Conservation (phyloP, 2,113 vertebrate genomes). For the Rhabdornis inornatus region DNA sequence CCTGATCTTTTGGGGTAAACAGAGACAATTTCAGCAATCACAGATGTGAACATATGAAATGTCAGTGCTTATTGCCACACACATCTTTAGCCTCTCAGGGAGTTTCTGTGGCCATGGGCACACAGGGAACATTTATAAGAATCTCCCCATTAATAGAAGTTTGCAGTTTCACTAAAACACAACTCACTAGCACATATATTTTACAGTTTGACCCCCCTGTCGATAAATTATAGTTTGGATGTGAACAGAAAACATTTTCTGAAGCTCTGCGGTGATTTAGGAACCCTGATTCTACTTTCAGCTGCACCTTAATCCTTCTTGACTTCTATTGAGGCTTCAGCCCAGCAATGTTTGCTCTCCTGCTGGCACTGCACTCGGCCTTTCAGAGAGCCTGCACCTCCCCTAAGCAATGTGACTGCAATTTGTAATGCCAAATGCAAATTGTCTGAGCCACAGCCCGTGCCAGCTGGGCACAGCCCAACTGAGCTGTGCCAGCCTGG, state of each 20-base stretch:
- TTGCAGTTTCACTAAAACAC: background rate
- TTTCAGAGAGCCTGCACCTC: background rate
- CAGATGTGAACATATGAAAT: rapidly evolving
- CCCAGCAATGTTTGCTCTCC: background rate
- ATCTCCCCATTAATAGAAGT: background rate
- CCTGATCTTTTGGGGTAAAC: background rate
- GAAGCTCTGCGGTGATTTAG: background rate
- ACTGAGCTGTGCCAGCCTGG: background rate
- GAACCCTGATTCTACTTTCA: background rate
- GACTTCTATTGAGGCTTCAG: background rate
- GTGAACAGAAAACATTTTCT: background rate
- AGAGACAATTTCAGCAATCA: background rate
- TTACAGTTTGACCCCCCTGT: background rate
- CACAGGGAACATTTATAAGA: background rate
- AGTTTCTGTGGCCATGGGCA: background rate
- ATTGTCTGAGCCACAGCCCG: background rate
- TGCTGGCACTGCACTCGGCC: background rate
- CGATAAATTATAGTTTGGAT: background rate
- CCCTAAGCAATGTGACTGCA: background rate
- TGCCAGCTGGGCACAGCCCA: conserved; percentile 44
- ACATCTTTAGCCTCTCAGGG: background rate
- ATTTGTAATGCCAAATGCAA: conserved; percentile 5
- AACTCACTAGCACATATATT: background rate
- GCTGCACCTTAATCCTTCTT: conserved; percentile 30
- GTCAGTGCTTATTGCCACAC: background rate